These are phyloP conservation scores for Junonia oenone DNA, from an alignment of 2,888 invertebrate genomes.

Conservation along the genomic window DNA sequence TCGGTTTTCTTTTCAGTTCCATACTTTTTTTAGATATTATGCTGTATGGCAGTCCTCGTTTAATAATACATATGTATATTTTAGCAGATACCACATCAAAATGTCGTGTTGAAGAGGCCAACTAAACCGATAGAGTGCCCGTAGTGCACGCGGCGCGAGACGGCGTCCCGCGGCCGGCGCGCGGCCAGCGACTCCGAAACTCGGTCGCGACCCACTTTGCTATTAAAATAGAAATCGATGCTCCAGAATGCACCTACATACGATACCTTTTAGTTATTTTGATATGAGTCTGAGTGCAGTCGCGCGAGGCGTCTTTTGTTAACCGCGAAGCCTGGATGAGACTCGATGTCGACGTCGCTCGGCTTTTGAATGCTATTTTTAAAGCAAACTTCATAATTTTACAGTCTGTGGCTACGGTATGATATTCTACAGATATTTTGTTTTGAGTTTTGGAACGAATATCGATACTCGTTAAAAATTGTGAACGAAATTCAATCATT, in stretches of 20 bases:
- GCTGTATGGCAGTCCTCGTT: too few relatives aligned
- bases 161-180: neutral
- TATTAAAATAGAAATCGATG: slow-evolving; percentile 38
- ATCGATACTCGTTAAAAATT: too few relatives aligned
- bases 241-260: slow-evolving; percentile 24
- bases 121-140: neutral
- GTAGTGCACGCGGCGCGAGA: neutral
- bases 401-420: neutral
- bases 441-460: too few relatives aligned
- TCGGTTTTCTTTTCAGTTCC: too few relatives aligned
- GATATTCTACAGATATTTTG: neutral
- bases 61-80: too few relatives aligned
- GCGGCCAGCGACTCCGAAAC: slow-evolving; percentile 19
- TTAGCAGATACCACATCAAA: too few relatives aligned
- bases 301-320: neutral
- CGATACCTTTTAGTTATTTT: slow-evolving; percentile 5
- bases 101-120: too few relatives aligned
- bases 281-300: neutral
- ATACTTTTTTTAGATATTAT: too few relatives aligned
- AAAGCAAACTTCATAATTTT: neutral
- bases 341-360: slow-evolving; percentile 2
- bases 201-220: slow-evolving; percentile 37
- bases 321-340: slow-evolving; percentile 2
- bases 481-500: too few relatives aligned
- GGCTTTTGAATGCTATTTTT: neutral